Evolutionary conservation across 1,140 invertebrate species (phyloP).

Genomic region (Danaus plexippus): DNA sequence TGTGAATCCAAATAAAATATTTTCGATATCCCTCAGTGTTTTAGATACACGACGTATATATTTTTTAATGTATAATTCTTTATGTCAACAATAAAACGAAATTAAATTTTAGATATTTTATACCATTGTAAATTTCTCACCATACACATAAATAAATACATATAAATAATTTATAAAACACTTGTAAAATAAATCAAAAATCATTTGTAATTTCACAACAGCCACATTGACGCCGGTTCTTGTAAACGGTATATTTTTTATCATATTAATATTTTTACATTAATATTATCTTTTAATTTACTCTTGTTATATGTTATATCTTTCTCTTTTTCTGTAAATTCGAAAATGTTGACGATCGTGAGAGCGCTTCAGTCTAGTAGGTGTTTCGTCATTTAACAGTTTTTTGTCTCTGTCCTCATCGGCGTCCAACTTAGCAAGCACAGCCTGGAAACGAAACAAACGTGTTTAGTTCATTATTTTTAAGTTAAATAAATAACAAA

Average conservation of each 20-base stretch:
- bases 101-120: conserved; percentile 76
- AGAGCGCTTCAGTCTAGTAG: conserved; percentile 40
- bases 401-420: conserved; percentile 38
- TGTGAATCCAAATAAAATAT: no score
- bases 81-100: not conserved
- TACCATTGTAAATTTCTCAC: conserved; percentile 1
- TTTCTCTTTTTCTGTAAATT: conserved; percentile 31
- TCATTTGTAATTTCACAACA: conserved; percentile 4
- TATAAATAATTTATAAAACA: conserved; percentile 17
- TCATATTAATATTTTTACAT: no score
- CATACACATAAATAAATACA: conserved; percentile 14
- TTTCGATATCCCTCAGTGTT: no score
- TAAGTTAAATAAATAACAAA: not conserved
- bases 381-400: conserved; percentile 42
- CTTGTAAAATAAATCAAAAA: conserved; percentile 16
- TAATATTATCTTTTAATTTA: no score
- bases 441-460: conserved; percentile 27
- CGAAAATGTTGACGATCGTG: conserved; percentile 30
- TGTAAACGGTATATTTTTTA: no score
- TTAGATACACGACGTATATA: no score
- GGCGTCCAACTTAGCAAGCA: conserved; percentile 29
- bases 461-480: not conserved
- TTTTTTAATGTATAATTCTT: not conserved
- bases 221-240: not conserved
- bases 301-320: not conserved